Conservation (phyloP, 2,113 vertebrate genomes). For the Pomatostomus ruficeps region DNA sequence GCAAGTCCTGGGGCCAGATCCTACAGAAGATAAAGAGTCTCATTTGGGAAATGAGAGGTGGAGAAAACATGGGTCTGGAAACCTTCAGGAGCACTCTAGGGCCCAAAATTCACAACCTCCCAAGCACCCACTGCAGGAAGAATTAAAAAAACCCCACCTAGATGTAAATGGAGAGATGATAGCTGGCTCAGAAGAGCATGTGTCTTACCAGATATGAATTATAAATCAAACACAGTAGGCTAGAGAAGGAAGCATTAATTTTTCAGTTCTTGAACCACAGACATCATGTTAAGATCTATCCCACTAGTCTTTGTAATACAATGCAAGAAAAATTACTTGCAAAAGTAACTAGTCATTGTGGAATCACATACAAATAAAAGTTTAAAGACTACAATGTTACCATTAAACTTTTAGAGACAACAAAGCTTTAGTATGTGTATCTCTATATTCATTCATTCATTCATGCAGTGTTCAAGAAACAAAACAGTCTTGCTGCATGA, state of each 20-base stretch:
- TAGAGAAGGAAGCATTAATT: conserved; percentile 18
- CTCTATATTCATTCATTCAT: neutral
- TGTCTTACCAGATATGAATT: conserved; percentile 23
- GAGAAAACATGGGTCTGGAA: neutral
- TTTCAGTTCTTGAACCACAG: neutral
- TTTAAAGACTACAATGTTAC: conserved; percentile 33
- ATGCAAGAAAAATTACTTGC: neutral
- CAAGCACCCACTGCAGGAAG: neutral
- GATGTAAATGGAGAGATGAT: neutral
- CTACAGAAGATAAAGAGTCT: neutral
- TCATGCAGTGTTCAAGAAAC: neutral
- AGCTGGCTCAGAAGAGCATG: neutral
- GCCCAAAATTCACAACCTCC: neutral
- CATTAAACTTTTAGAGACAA: conserved; percentile 25
- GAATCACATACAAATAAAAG: conserved; percentile 1
- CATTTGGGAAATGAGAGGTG: neutral
- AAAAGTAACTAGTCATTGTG: neutral
- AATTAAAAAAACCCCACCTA: neutral
- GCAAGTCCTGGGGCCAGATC: neutral
- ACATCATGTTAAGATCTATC: neutral
- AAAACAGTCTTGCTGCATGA: neutral
- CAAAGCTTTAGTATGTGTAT: neutral
- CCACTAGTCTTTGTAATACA: neutral
- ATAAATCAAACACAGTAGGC: conserved; percentile 39
- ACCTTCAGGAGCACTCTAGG: neutral